Percentiles rank a stretch among this genome's conserved stretches.
These are phyloP conservation scores for Psittacula derbiana DNA, from an alignment of 2,797 vertebrate genomes.

Conservation along the genomic window DNA sequence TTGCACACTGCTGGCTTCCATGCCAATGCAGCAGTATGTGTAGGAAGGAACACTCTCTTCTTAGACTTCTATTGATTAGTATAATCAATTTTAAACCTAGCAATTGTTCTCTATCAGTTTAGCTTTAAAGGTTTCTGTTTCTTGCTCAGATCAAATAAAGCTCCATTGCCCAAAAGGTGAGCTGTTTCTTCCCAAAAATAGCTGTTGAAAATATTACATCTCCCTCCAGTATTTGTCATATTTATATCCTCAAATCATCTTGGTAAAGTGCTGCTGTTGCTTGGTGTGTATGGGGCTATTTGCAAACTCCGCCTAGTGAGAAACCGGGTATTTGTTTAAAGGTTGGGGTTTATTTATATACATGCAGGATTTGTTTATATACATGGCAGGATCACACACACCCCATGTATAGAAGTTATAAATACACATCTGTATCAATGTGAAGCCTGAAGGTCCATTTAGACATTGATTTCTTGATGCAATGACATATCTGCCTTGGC, in stretches of 20 bases:
- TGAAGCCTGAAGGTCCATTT: neutral
- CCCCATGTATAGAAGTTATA: neutral
- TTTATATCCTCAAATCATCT: neutral
- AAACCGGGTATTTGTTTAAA: neutral
- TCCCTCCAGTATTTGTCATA: neutral
- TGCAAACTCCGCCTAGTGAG: neutral
- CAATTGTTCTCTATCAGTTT: neutral
- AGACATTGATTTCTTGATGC: neutral
- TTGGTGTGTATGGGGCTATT: neutral
- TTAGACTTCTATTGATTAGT: neutral
- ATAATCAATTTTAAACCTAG: neutral
- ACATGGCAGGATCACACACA: rapidly evolving
- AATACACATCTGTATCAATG: neutral
- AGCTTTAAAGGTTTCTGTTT: neutral
- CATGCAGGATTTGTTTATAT: too few relatives aligned
- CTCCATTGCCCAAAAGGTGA: neutral
- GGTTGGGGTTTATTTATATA: neutral
- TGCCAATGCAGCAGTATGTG: neutral
- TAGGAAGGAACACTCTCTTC: neutral
- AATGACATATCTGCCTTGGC: neutral
- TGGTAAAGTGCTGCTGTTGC: neutral
- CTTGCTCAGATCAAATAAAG: neutral
- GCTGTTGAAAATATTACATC: neutral
- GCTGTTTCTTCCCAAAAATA: neutral
- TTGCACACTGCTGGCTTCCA: neutral